These are phyloP conservation scores for Forbesichthys agassizii DNA, from an alignment of 2,113 vertebrate genomes.

Conservation along the genomic window DNA sequence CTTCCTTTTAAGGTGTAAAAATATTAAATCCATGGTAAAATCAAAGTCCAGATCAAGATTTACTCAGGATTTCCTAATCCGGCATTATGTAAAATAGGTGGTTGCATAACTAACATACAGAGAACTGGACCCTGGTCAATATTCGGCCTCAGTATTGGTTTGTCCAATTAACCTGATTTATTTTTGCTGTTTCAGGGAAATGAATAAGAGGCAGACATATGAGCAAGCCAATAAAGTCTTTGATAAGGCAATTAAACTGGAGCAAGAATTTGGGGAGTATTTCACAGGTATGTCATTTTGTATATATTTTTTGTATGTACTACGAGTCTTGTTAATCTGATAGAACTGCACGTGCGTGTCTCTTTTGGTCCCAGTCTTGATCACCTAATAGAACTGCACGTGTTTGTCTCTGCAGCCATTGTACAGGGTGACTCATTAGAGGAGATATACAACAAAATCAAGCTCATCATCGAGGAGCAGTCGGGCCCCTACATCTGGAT, in stretches of 20 bases:
- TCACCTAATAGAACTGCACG: not conserved
- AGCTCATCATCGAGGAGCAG: constrained; percentile 99
- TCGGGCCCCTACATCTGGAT: constrained; percentile 99
- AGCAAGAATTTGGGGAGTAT: constrained; percentile 98
- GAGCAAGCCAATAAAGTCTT: constrained; percentile 98
- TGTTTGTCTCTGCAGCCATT: constrained; percentile 82
- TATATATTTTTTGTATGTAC: not conserved
- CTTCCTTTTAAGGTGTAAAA: too few species aligned
- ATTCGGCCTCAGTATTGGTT: too few species aligned
- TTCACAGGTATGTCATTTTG: constrained; percentile 88
- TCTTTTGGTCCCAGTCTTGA: constrained; percentile 3
- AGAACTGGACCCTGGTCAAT: too few species aligned
- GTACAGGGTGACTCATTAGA: constrained; percentile 99
- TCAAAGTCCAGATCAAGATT: too few species aligned
- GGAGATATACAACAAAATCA: constrained; percentile 99
- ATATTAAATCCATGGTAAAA: too few species aligned
- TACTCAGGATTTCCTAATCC: too few species aligned
- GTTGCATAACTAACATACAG: too few species aligned
- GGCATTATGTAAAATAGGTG: too few species aligned
- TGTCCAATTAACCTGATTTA: too few species aligned
- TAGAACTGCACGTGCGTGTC: constrained; percentile 19
- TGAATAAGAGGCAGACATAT: constrained; percentile 97
- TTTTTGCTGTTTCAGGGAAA: constrained; percentile 82
- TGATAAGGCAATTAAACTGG: constrained; percentile 97
- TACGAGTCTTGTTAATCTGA: not conserved